Percentiles rank a stretch among this genome's conserved stretches.
These are phyloP conservation scores for Calcarius lapponicus DNA, from an alignment of 2,797 vertebrate species.

Conservation along the genomic window DNA sequence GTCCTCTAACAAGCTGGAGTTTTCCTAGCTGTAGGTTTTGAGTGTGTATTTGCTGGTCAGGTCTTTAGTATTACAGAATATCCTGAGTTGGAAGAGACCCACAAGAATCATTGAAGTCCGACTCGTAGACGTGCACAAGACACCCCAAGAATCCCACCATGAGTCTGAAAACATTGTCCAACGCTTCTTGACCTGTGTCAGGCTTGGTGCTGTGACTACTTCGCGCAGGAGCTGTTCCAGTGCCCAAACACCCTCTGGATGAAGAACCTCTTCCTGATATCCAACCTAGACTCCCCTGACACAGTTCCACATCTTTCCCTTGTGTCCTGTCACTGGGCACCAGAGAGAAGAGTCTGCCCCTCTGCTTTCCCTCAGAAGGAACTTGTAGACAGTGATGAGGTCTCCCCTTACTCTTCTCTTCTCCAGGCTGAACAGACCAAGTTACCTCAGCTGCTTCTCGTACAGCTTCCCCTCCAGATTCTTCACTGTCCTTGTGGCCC, in stretches of 20 bases:
- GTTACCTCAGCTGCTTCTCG: background rate
- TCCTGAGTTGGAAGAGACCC: background rate
- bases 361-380: background rate
- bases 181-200: background rate
- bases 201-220: background rate
- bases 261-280: background rate
- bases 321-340: fast-evolving
- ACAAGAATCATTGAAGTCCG: background rate
- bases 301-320: background rate
- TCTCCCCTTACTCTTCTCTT: background rate
- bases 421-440: background rate
- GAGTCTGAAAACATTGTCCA: background rate
- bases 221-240: background rate
- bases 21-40: background rate
- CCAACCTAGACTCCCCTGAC: background rate
- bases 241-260: fast-evolving
- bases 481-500: background rate
- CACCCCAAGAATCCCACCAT: background rate
- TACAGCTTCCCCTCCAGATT: background rate
- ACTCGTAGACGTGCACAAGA: background rate
- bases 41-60: background rate
- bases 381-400: background rate
- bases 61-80: background rate
- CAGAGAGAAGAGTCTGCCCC: background rate
- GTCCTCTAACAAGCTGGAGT: background rate